Evolutionary conservation across 2,888 invertebrate species (phyloP).

Genomic region (Ceratothoa steindachneri): DNA sequence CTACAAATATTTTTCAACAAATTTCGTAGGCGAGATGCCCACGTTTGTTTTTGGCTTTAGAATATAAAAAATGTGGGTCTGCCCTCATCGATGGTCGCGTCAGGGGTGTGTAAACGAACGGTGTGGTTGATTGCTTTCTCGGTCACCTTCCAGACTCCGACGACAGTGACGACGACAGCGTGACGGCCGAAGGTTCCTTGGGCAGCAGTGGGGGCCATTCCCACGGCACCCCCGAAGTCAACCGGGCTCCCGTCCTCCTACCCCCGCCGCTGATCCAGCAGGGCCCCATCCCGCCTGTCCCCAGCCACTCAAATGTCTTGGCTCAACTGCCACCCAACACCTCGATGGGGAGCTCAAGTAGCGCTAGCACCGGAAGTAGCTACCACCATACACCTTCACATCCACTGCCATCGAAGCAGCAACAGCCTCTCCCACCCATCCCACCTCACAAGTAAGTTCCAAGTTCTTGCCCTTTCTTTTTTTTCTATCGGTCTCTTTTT

Average conservation of each 20-base stretch:
- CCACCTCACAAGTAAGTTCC: slow-evolving; percentile 47
- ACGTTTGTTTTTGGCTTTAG: no score
- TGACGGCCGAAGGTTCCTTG: slow-evolving; percentile 41
- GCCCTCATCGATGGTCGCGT: no score
- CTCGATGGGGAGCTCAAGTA: slow-evolving; percentile 6
- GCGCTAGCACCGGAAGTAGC: slow-evolving; percentile 30
- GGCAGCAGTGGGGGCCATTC: slow-evolving; percentile 38
- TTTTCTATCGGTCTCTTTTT: no score
- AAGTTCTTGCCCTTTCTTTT: background rate
- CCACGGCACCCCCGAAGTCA: slow-evolving; percentile 31
- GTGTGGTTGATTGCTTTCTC: background rate
- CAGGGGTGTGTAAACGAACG: no score
- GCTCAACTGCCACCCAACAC: slow-evolving; percentile 20
- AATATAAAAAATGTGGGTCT: no score
- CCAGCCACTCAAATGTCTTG: slow-evolving; percentile 24
- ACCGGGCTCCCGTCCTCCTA: slow-evolving; percentile 30
- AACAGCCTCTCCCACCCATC: slow-evolving; percentile 48
- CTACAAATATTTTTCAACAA: no score
- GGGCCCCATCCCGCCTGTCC: slow-evolving; percentile 2
- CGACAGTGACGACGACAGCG: slow-evolving; percentile 46
- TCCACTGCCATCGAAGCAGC: slow-evolving; percentile 41
- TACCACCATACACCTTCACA: slow-evolving; percentile 33
- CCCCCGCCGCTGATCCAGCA: slow-evolving; percentile 30
- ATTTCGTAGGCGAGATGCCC: no score
- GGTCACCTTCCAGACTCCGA: slow-evolving; percentile 32